These are phyloP conservation scores for Sander lucioperca DNA, from an alignment of 2,113 vertebrate species.

Conservation along the genomic window DNA sequence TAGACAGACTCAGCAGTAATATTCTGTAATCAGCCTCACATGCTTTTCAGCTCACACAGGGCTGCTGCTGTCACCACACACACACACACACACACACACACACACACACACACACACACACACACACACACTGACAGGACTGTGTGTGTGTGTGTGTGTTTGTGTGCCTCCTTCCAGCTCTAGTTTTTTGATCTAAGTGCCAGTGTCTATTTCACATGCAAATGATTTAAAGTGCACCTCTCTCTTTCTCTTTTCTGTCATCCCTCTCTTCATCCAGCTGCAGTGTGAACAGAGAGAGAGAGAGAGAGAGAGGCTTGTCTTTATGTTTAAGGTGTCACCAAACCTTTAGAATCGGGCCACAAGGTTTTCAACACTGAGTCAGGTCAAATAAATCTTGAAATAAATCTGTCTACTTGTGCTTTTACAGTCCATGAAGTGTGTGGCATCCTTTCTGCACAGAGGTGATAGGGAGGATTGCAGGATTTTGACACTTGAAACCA, in stretches of 20 bases:
- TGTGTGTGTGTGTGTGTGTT: slow-evolving; percentile 12
- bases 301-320: slow-evolving; percentile 27
- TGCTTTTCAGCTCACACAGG: slow-evolving; percentile 42
- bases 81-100: no score
- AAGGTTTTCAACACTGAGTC: slow-evolving; percentile 7
- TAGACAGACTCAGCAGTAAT: slow-evolving; percentile 58
- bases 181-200: slow-evolving; percentile 65
- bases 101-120: no score
- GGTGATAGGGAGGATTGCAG: neutral
- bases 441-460: neutral
- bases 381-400: slow-evolving; percentile 24
- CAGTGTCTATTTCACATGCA: slow-evolving; percentile 70
- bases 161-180: slow-evolving; percentile 38
- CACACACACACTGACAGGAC: neutral
- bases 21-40: slow-evolving; percentile 59
- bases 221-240: slow-evolving; percentile 59
- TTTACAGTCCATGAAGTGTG: neutral
- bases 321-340: slow-evolving; percentile 26
- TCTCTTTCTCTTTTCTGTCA: slow-evolving; percentile 13
- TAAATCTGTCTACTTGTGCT: neutral
- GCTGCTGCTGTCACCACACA: slow-evolving; percentile 50
- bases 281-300: slow-evolving; percentile 30
- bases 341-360: neutral
- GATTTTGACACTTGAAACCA: neutral
- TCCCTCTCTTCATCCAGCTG: slow-evolving; percentile 61